Evolutionary conservation across 2,888 invertebrate species (phyloP).

Genomic region (Tiphia femorata): DNA sequence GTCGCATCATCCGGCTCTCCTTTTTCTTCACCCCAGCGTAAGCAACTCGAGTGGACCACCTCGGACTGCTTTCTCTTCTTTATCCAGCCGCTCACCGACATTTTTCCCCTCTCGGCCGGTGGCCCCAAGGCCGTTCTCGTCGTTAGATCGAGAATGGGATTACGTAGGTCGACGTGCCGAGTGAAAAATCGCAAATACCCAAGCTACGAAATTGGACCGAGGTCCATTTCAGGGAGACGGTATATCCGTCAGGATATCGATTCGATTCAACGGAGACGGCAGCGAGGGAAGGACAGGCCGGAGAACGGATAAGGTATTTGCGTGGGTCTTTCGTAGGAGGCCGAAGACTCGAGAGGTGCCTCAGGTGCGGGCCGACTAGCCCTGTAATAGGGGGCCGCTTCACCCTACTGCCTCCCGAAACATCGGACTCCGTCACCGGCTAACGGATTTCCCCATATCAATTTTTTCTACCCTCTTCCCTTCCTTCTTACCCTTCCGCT

Average conservation of each 20-base stretch:
- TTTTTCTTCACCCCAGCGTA: too few species aligned
- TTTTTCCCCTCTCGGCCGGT: slow-evolving; percentile 15
- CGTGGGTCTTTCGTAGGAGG: slow-evolving; percentile 24
- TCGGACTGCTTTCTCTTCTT: neutral
- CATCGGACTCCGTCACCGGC: slow-evolving; percentile 8
- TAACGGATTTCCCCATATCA: slow-evolving; percentile 11
- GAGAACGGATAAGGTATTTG: slow-evolving; percentile 31
- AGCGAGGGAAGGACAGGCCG: too few species aligned
- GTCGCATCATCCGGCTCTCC: too few species aligned
- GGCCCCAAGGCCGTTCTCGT: slow-evolving; percentile 13
- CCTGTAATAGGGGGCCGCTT: slow-evolving; percentile 42
- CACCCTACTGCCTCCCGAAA: slow-evolving; percentile 37
- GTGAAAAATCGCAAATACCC: slow-evolving; percentile 44
- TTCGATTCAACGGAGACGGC: slow-evolving; percentile 30
- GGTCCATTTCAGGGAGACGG: slow-evolving; percentile 28
- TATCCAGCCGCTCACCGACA: slow-evolving; percentile 10
- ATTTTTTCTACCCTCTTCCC: slow-evolving; percentile 6
- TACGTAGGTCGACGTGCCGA: slow-evolving; percentile 30
- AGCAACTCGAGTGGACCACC: too few species aligned
- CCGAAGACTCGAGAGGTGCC: slow-evolving; percentile 11
- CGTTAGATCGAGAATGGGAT: slow-evolving; percentile 33
- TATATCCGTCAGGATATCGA: slow-evolving; percentile 38
- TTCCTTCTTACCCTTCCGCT: slow-evolving; percentile 1
- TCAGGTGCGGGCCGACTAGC: slow-evolving; percentile 38
- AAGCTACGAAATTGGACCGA: slow-evolving; percentile 38